Base-by-base conservation (phyloP, 2,113 vertebrate species). In the Ammospiza caudacuta region DNA sequence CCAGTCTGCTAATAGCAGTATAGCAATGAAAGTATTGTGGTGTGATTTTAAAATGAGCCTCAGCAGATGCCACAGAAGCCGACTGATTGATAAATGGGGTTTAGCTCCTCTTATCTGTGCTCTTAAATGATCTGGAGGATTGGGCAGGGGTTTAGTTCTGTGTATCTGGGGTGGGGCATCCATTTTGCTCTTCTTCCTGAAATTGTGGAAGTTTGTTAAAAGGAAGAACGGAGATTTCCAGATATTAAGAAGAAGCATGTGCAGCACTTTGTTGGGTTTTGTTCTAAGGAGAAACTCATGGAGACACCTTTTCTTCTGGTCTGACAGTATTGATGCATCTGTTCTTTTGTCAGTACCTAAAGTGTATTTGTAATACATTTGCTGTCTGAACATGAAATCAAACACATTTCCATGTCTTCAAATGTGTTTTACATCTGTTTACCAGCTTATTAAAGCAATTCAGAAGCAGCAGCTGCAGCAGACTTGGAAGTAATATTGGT, bases 201-300 rank as follows among this genome's bases (percentile, higher is more conserved):
- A 69, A 52, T n/a, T 70, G 8, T 49, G n/a, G 18, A 41, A 39
- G 7, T 69, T 77, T 92, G 15, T 75, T 88, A 4, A 2, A 81
- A 78, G n/a, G 21, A 83, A 86, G 41, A 72, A 33, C 14, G 64
- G 68, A 23, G 3, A 39, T 76, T 68, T 92, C 52, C 54, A 52
- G 27, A 12, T 15, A 20, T 8, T 15, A 62, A 63, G 21, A 74
- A 62, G 43, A 51, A 76, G 12, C 0, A 0, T 15, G 3, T 39
- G 11, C 29, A 18, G n/a, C 11, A 35, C 68, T 89, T 89, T 76
- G 3, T 10, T 59, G n/a, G 8, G 2, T 20, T 92, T 83, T 68
- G 7, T 13, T 85, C 55, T 59, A 69, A 72, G 41, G 76, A 86
- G 39, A 54, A 49, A 9, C 27, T 68, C 21, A 6, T 22, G 16